A percentile compares a stretch with the other conserved stretches of the same genome.
These are phyloP conservation scores for Volucella zonaria DNA, from an alignment of 2,888 invertebrate genomes.

Conservation along the genomic window DNA sequence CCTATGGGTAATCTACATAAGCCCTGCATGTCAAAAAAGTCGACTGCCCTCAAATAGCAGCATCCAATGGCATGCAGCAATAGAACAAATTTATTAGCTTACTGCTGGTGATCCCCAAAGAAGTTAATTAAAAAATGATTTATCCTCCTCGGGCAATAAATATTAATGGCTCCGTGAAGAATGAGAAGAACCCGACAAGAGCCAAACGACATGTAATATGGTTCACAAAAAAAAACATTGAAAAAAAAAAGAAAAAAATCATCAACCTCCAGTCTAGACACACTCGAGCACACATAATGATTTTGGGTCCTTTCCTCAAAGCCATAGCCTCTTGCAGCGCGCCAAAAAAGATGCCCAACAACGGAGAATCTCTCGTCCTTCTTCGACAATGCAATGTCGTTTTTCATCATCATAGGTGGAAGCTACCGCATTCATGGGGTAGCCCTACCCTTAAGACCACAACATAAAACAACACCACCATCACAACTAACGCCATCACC, in stretches of 20 bases:
- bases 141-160: constrained; percentile 63
- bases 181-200: constrained; percentile 2
- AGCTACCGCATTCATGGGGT: constrained; percentile 38
- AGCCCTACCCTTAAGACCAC: constrained; percentile 12
- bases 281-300: constrained; percentile 54
- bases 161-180: constrained; percentile 58
- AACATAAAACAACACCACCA: no score
- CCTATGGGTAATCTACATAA: constrained; percentile 44
- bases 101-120: constrained; percentile 51
- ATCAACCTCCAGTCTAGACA: constrained; percentile 46
- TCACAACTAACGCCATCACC: neutral
- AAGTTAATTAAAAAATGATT: constrained; percentile 72
- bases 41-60: neutral
- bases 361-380: constrained; percentile 43
- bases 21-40: constrained; percentile 27
- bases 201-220: constrained; percentile 25
- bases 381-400: constrained; percentile 68
- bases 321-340: constrained; percentile 23
- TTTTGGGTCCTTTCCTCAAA: constrained; percentile 45
- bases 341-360: constrained; percentile 39
- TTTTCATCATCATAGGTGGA: constrained; percentile 72
- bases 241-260: neutral
- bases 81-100: constrained; percentile 58
- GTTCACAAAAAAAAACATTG: constrained; percentile 6
- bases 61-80: constrained; percentile 6